Evolutionary conservation across 2,797 vertebrate species (phyloP).

Genomic region (Martes flavigula): DNA sequence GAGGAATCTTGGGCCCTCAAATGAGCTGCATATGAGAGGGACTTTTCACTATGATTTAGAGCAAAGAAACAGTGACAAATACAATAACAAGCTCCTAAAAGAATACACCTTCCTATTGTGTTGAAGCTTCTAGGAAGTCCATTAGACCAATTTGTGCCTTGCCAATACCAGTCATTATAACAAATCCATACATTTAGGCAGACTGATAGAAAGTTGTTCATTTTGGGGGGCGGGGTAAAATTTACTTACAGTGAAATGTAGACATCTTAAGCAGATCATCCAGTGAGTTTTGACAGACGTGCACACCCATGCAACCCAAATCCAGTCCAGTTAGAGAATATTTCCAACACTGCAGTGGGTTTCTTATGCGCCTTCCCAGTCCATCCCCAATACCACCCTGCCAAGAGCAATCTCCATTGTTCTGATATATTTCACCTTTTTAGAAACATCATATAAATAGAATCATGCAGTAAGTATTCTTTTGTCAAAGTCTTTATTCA

Average conservation of each 20-base stretch:
- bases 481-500: background rate
- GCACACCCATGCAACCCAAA: background rate
- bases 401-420: background rate
- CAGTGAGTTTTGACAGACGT: background rate
- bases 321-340: background rate
- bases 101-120: background rate
- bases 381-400: background rate
- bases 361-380: background rate
- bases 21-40: background rate
- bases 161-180: background rate
- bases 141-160: background rate
- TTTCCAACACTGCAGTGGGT: background rate
- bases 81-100: background rate
- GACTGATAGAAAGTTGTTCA: background rate
- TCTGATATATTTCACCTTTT: background rate
- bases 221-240: background rate
- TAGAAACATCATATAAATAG: background rate
- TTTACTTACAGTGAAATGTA: background rate
- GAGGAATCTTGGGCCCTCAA: background rate
- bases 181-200: background rate
- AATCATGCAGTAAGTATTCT: background rate
- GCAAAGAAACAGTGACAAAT: background rate
- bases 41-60: background rate
- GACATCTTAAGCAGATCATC: background rate
- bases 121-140: background rate